Base-by-base conservation (phyloP, 2,888 invertebrate species). In the Chironomus riparius region DNA sequence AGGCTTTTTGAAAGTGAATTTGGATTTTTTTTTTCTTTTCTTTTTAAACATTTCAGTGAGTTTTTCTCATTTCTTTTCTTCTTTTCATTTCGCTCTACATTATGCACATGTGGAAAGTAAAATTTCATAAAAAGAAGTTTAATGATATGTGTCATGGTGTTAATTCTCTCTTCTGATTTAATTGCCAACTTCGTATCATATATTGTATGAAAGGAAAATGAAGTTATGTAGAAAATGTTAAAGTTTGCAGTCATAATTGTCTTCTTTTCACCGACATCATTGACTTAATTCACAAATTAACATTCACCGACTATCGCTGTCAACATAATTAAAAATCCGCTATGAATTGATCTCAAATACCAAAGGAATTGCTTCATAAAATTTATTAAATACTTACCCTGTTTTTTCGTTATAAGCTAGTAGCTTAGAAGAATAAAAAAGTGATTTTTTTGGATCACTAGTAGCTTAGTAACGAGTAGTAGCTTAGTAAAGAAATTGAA, bases 1-100 rank as follows among this genome's bases (percentile, higher is more conserved):
- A 65, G 65, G 65, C 65, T 65, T 21, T 65, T 65, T 65, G 65
- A 65, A 65, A 65, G 65, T 65, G 65, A 65, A 22, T 65, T 65
- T 38, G 38, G 38, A 38, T 38, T 38, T 38, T 38, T 38, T 38
- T 38, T 50, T 56, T 50, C 50, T 15, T 56, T 18, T 65, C 21
- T 65, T 22, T 24, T 21, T 21, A 3, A 65, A 18, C 56, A 18
- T 56, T 65, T 65, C 65, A 65, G 65, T 22, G 65, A 65, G 13
- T 65, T 65, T 65, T 62, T 62, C 22, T 62, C 21, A 18, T 65
- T 24, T 65, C 65, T 65, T 21, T 65, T 21, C 21, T n/a, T 56
- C 56, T n/a, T 56, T 56, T 65, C 22, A 65, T 22, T 22, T 13
- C 65, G 65, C 22, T 65, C 65, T 65, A 65, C 22, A 65, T 65